Percentiles rank a stretch among this genome's conserved stretches.
Evolutionary conservation across 1,140 invertebrate genomes (phyloP).

Genomic region (Trachymyrmex septentrionalis): DNA sequence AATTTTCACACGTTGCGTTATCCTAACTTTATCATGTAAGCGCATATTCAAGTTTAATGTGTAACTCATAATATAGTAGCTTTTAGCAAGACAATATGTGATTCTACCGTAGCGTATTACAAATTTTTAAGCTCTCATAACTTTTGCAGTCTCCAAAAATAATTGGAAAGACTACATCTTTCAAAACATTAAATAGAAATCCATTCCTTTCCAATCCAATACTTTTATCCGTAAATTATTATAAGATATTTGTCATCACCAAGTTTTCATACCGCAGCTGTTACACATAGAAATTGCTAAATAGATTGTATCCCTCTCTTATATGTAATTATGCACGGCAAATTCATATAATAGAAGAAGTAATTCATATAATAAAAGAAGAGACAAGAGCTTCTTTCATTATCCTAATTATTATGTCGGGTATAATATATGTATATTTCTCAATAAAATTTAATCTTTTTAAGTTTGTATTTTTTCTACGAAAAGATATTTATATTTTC

Average conservation of each 20-base stretch:
- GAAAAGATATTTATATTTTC: background rate
- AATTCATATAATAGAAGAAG: background rate
- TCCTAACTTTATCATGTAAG: background rate
- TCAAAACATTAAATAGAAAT: conserved; percentile 15
- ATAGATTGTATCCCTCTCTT: background rate
- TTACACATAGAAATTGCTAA: conserved; percentile 10
- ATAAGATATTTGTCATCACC: background rate
- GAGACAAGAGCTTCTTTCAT: background rate
- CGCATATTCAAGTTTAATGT: conserved; percentile 38
- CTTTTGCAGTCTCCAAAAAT: conserved; percentile 9
- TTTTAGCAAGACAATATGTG: conserved; percentile 48
- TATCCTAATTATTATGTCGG: conserved; percentile 23
- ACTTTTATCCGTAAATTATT: conserved; percentile 20
- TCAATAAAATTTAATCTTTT: conserved; percentile 3
- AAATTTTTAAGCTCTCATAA: conserved; percentile 23
- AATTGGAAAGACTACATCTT: background rate
- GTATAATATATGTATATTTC: background rate
- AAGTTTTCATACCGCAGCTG: background rate
- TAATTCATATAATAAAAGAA: background rate
- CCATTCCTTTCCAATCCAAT: background rate
- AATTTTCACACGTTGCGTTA: background rate
- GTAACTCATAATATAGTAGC: conserved; percentile 17
- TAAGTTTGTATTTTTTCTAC: conserved; percentile 8
- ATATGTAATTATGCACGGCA: background rate
- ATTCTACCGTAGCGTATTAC: conserved; percentile 23